Evolutionary conservation across 2,113 vertebrate genomes (phyloP).

Genomic region (Aphyosemion australe): DNA sequence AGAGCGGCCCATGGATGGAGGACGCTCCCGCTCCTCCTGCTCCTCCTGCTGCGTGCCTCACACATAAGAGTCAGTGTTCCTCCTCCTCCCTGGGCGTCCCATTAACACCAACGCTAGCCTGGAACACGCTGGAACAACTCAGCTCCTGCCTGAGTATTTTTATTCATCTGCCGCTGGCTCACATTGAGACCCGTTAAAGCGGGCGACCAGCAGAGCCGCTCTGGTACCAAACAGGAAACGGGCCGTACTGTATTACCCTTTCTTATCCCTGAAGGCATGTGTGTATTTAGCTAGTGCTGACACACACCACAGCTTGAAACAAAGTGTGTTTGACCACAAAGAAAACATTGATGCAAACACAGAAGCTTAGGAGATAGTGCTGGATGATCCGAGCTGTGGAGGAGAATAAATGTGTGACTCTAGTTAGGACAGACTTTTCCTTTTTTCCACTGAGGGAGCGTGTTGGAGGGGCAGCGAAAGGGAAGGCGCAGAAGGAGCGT

Average conservation of each 20-base stretch:
- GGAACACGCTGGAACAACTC: constrained; percentile 60
- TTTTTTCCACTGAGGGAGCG: constrained; percentile 37
- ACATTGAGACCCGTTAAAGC: constrained; percentile 66
- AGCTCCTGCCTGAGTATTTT: constrained; percentile 18
- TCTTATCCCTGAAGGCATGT: constrained; percentile 25
- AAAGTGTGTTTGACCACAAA: constrained; percentile 64
- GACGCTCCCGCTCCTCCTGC: constrained; percentile 15
- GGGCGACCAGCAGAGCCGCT: constrained; percentile 56
- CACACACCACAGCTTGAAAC: constrained; percentile 69
- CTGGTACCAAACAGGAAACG: constrained; percentile 66
- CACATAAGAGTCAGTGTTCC: constrained; percentile 71
- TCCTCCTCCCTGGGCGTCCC: constrained; percentile 49
- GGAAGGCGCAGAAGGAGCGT: constrained; percentile 80
- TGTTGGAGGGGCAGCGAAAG: constrained; percentile 57
- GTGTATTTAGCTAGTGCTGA: constrained; percentile 40
- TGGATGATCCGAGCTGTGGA: not conserved
- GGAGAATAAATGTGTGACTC: constrained; percentile 23
- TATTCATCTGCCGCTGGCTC: constrained; percentile 43
- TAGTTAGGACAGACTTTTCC: constrained; percentile 12
- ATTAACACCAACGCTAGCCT: constrained; percentile 72
- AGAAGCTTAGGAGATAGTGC: constrained; percentile 9
- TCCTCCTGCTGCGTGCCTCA: constrained; percentile 40
- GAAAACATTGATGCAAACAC: constrained; percentile 36
- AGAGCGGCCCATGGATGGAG: constrained; percentile 21
- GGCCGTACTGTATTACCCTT: constrained; percentile 55